Percentiles rank a stretch among this genome's conserved stretches.
These are phyloP conservation scores for Nestor notabilis DNA, from an alignment of 2,113 vertebrate genomes.

Conservation along the genomic window DNA sequence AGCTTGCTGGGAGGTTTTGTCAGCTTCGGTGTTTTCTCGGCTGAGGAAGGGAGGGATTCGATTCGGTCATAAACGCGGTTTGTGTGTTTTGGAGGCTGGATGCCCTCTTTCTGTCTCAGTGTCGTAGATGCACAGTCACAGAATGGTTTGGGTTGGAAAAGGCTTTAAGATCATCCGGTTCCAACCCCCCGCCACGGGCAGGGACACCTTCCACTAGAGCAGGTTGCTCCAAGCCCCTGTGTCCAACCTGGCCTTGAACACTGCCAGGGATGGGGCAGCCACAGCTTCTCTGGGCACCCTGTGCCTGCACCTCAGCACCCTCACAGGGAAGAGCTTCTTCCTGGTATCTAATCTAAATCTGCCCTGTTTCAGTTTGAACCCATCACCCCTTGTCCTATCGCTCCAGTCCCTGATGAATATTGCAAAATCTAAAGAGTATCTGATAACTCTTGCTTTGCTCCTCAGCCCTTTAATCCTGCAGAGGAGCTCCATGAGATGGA, in stretches of 20 bases:
- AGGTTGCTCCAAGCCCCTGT: not conserved
- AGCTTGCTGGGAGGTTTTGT: not conserved
- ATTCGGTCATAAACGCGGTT: constrained; percentile 7
- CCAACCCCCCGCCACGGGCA: not conserved
- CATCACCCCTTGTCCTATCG: not conserved
- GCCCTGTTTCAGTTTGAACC: not conserved
- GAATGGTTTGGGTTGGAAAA: not conserved
- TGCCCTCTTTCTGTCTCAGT: not conserved
- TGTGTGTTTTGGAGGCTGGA: not conserved
- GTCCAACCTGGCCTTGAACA: not conserved
- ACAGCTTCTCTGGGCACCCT: not conserved
- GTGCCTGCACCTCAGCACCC: not conserved
- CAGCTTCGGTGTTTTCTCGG: not conserved
- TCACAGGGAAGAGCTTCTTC: not conserved
- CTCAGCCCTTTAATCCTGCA: constrained; percentile 83
- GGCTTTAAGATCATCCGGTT: not conserved
- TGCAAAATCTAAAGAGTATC: not conserved
- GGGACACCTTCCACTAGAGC: not conserved
- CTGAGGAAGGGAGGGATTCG: not conserved
- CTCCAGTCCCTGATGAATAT: not conserved
- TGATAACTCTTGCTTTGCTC: not conserved
- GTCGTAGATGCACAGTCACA: not conserved
- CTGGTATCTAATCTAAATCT: not conserved
- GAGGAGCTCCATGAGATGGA: constrained; percentile 84
- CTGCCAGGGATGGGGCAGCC: not conserved